Evolutionary conservation across 2,888 invertebrate genomes (phyloP).

Genomic region (Philhelius pedissequus): DNA sequence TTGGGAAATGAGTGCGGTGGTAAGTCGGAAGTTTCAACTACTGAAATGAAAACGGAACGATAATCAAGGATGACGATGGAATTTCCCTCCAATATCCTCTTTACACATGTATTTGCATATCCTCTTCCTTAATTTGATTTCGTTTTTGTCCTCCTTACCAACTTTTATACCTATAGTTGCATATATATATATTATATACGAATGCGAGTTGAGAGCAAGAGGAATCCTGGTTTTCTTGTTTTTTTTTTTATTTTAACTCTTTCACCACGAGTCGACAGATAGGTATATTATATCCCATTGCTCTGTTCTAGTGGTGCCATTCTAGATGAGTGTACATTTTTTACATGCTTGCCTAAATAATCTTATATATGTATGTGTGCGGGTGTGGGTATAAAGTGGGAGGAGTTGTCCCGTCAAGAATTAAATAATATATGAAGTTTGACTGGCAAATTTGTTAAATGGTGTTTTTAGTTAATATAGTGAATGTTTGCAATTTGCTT

Average conservation of each 20-base stretch:
- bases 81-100: slow-evolving; percentile 68
- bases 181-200: not conserved
- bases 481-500: not conserved
- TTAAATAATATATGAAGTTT: slow-evolving; percentile 28
- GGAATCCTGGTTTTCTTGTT: not conserved
- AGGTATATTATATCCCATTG: too few species aligned
- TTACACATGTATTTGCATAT: slow-evolving; percentile 68
- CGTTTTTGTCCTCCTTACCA: slow-evolving; percentile 53
- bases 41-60: slow-evolving; percentile 61
- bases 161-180: not conserved
- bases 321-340: slow-evolving; percentile 1
- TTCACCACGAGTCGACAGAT: slow-evolving; percentile 6
- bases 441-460: slow-evolving; percentile 15
- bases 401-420: not conserved
- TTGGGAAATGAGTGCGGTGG: slow-evolving; percentile 51
- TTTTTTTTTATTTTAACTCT: slow-evolving; percentile 1
- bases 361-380: not conserved
- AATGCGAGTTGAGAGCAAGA: too few species aligned
- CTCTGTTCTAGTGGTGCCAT: not conserved
- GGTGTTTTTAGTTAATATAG: not conserved
- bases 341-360: slow-evolving; percentile 1
- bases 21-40: slow-evolving; percentile 61
- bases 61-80: slow-evolving; percentile 66
- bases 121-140: slow-evolving; percentile 65
- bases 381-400: slow-evolving; percentile 15